Evolutionary conservation across 2,888 invertebrate species (phyloP).

Genomic region (Smittia aterrima): DNA sequence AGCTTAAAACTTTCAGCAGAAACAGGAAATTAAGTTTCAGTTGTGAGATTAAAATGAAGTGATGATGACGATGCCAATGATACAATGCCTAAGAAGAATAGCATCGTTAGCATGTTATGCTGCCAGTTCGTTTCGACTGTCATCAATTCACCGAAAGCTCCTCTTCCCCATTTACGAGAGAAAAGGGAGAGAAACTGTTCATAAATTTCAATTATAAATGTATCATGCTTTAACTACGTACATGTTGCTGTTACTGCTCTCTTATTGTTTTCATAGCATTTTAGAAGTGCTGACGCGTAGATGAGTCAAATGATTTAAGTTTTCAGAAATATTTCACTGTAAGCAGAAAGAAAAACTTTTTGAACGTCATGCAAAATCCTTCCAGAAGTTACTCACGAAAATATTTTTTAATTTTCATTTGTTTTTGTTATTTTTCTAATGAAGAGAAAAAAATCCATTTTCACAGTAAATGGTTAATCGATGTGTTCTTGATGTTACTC

Average conservation of each 20-base stretch:
- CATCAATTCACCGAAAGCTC: no score
- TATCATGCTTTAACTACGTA: neutral
- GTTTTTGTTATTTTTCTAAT: neutral
- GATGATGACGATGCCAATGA: no score
- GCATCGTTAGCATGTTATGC: no score
- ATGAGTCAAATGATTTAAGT: no score
- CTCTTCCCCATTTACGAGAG: neutral
- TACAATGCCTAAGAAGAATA: no score
- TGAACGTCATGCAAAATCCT: neutral
- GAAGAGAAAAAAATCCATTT: neutral
- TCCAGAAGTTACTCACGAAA: neutral
- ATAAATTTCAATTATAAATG: constrained; percentile 6
- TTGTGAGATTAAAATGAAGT: no score
- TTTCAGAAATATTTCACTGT: no score
- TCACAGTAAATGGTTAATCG: neutral
- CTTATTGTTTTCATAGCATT: neutral
- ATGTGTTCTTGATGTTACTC: neutral
- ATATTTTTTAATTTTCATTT: no score
- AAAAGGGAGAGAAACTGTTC: neutral
- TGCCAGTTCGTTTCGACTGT: no score
- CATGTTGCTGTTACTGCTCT: neutral
- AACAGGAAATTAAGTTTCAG: no score
- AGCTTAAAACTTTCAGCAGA: no score
- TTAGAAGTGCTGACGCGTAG: neutral
- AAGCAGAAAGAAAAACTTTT: neutral